These are phyloP conservation scores for Pterostichus niger DNA, from an alignment of 2,888 invertebrate genomes.

Conservation along the genomic window DNA sequence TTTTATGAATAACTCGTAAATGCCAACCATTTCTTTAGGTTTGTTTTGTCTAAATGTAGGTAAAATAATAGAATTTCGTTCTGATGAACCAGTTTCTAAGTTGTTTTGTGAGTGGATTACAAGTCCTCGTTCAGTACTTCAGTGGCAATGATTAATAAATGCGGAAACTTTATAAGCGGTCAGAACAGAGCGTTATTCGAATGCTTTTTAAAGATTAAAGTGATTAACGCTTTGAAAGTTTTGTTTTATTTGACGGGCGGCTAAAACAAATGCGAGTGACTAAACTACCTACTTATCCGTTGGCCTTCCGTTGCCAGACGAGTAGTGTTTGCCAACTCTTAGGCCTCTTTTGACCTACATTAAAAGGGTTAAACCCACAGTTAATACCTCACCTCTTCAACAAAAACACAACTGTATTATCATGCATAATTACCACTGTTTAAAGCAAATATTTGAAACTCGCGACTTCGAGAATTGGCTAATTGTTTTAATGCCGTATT, in stretches of 20 bases:
- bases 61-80: not conserved
- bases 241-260: conserved; percentile 51
- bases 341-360: conserved; percentile 66
- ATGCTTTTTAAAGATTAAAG: conserved; percentile 64
- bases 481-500: not conserved
- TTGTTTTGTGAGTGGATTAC: conserved; percentile 26
- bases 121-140: not conserved
- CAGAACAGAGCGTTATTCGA: conserved; percentile 36
- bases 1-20: not conserved
- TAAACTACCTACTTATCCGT: conserved; percentile 54
- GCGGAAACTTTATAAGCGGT: conserved; percentile 20
- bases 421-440: conserved; percentile 59
- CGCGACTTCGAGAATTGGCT: not conserved
- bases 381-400: conserved; percentile 60
- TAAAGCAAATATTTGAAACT: conserved; percentile 26
- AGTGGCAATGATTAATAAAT: conserved; percentile 51
- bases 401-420: conserved; percentile 59
- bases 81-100: conserved; percentile 12
- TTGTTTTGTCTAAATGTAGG: not conserved
- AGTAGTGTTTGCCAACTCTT: conserved; percentile 66
- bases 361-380: conserved; percentile 58
- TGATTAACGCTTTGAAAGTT: conserved; percentile 55
- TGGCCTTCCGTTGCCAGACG: not conserved
- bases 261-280: conserved; percentile 39
- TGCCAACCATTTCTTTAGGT: not conserved